Percentiles rank a stretch among this genome's conserved stretches.
phyloP scores from a whole-genome alignment of 23 tunicate genomes.

The Corella eumyota region DNA sequence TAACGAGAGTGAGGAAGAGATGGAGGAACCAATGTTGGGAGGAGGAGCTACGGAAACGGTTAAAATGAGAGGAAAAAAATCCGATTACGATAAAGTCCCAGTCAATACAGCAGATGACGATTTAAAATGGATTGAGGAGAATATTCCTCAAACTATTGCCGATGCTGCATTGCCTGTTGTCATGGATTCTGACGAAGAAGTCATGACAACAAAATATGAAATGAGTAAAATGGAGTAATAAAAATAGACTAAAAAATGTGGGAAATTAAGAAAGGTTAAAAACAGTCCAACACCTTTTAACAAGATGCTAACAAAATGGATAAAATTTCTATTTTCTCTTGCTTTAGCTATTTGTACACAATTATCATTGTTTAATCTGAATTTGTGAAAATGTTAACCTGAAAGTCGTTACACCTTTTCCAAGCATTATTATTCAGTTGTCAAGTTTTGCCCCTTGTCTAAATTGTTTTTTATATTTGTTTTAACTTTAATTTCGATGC shows the following conservation, averaged over 20 bases:
- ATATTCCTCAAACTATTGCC: constrained; percentile 93
- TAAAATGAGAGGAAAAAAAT: constrained; percentile 65
- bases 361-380: too few relatives aligned
- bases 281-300: neutral
- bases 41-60: constrained; percentile 75
- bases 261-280: too few relatives aligned
- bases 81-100: constrained; percentile 8
- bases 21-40: constrained; percentile 60
- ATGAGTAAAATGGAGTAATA: constrained; percentile 93
- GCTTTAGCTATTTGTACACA: too few relatives aligned
- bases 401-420: too few relatives aligned
- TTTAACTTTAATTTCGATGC: too few relatives aligned
- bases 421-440: too few relatives aligned
- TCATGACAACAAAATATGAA: constrained; percentile 71
- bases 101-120: constrained; percentile 68
- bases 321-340: too few relatives aligned
- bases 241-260: too few relatives aligned
- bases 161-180: constrained; percentile 88
- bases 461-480: too few relatives aligned
- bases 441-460: too few relatives aligned
- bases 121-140: constrained; percentile 98
- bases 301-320: neutral
- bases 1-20: constrained; percentile 53
- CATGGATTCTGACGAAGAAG: constrained; percentile 95
- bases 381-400: too few relatives aligned